Conservation (phyloP, 2,797 vertebrate species). For the Sandelia bainsii region DNA sequence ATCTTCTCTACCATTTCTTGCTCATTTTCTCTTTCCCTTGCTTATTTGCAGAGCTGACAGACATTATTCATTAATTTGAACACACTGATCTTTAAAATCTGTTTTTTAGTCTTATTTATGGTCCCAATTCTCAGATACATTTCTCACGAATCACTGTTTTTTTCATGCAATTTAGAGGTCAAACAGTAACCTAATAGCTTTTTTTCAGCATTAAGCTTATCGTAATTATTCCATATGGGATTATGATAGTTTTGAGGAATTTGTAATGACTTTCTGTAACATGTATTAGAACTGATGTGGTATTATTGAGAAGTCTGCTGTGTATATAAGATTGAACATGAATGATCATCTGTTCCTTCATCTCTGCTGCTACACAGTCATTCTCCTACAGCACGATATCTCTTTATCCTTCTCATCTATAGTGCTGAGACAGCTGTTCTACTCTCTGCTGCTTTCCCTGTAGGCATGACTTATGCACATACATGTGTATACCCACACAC, state of each 20-base stretch:
- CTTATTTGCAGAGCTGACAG: constrained; percentile 18
- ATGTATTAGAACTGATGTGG: no score
- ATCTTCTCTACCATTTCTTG: constrained; percentile 15
- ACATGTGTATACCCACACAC: constrained; percentile 1
- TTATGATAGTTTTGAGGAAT: constrained; percentile 6
- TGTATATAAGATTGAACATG: constrained; percentile 13
- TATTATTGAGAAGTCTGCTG: constrained; percentile 20
- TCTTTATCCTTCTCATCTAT: constrained; percentile 60
- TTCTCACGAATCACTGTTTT: constrained; percentile 15
- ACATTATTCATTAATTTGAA: constrained; percentile 42
- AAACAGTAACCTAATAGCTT: constrained; percentile 25
- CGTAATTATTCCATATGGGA: not conserved
- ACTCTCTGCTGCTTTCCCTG: constrained; percentile 48
- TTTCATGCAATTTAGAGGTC: constrained; percentile 32
- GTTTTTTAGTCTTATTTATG: constrained; percentile 26
- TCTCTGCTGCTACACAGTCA: constrained; percentile 15
- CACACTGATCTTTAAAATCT: constrained; percentile 32
- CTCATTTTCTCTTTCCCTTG: constrained; percentile 34
- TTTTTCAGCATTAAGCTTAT: constrained; percentile 17
- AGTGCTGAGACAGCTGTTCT: constrained; percentile 55
- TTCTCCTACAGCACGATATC: constrained; percentile 44
- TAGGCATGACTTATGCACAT: constrained; percentile 50
- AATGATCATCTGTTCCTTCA: constrained; percentile 26
- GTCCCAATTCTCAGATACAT: constrained; percentile 12
- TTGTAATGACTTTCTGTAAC: constrained; percentile 12